These are phyloP conservation scores for Mesembrinibis cayennensis DNA, from an alignment of 2,113 vertebrate genomes.

Conservation along the genomic window DNA sequence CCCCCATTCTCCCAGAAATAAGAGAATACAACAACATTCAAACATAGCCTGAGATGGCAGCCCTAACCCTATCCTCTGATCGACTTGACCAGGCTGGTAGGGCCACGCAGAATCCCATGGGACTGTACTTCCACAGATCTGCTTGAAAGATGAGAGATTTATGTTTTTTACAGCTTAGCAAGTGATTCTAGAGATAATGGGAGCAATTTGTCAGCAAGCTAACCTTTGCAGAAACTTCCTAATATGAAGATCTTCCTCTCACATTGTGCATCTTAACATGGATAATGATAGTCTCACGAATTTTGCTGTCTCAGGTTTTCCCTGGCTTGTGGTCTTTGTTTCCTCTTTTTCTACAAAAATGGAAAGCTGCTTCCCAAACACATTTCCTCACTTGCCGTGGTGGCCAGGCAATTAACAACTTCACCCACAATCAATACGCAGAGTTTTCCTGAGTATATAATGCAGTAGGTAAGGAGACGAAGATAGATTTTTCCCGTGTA, in stretches of 20 bases:
- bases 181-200: not conserved
- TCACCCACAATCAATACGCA: not conserved
- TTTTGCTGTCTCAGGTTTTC: not conserved
- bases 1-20: not conserved
- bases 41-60: not conserved
- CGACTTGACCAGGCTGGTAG: rapidly evolving
- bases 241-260: not conserved
- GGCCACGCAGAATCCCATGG: not conserved
- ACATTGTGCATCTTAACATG: not conserved
- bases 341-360: not conserved
- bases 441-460: not conserved
- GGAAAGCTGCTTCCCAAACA: not conserved
- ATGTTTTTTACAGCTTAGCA: not conserved
- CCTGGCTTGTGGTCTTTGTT: not conserved
- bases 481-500: not conserved
- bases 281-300: not conserved
- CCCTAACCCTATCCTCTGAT: not conserved
- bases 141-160: not conserved
- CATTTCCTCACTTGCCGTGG: not conserved
- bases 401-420: constrained; percentile 1
- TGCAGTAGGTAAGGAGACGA: not conserved
- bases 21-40: not conserved
- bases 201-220: constrained; percentile 1
- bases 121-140: not conserved
- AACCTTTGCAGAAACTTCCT: constrained; percentile 5